Base-by-base conservation (phyloP, 2,888 invertebrate genomes). In the Phlogophora meticulosa region DNA sequence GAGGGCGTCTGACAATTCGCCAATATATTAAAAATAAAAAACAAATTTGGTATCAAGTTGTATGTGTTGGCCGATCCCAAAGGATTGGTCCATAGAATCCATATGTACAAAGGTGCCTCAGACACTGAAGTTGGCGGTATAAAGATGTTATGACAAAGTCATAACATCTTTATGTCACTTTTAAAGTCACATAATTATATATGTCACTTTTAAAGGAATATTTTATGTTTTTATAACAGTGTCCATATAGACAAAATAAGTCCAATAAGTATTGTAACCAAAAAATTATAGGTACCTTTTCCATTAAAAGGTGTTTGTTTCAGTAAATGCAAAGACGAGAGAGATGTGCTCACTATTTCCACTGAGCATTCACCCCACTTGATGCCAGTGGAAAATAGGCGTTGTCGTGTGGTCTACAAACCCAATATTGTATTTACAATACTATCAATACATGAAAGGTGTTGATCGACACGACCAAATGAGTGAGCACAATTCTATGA, bases 401-500 rank as follows among this genome's bases (percentile, higher is more conserved):
- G 45, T 53, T 36, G 53, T 53, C 43, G 61, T 61, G 45, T 61
- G 7, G 52, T 53, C 17, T 40, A 40, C 22, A 79, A 82, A 52
- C 80, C 79, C 5, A 38, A 49, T 20, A 67, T 77, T 1, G 57
- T 80, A 2, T n/a, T 9, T 78, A 13, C 11, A 80, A 40, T 82
- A 81, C 20, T 76, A 81, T 53, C 74, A 73, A 48, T 76, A 62
- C 24, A 81, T 80, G 75, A 70, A 72, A 34, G 81, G 76, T 9
- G 42, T 76, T 9, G 79, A 82, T 66, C 56, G 70, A 17, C 78
- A 82, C 53, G 82, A 83, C 60, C 78, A 80, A 60, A 80, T 83
- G 72, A 66, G 69, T 28, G 63, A n/a, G n/a, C n/a, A n/a, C n/a
- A n/a, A n/a, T n/a, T n/a, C n/a, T n/a, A n/a, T n/a, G n/a, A n/a